Percentiles rank a stretch among this genome's conserved stretches.
These are phyloP conservation scores for Pseudomugil gertrudae DNA, from an alignment of 2,797 vertebrate genomes.

Conservation along the genomic window DNA sequence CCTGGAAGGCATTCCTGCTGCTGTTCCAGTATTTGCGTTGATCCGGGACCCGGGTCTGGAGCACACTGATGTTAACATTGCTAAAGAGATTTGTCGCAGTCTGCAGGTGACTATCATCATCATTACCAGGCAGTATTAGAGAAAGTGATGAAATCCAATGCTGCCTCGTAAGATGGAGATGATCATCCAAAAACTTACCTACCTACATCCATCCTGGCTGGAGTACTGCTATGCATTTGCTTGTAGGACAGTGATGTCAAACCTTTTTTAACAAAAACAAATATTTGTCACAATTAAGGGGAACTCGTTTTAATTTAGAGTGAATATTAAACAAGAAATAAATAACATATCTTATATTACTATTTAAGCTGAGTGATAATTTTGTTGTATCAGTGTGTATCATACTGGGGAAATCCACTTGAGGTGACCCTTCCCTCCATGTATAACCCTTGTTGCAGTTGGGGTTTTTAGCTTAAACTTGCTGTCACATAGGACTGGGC, in stretches of 20 bases:
- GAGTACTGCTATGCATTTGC: background rate
- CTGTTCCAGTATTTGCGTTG: slow-evolving; percentile 16
- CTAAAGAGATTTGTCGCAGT: slow-evolving; percentile 59
- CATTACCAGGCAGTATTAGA: slow-evolving; percentile 99
- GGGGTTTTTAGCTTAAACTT: slow-evolving; percentile 64
- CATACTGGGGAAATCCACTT: slow-evolving; percentile 25
- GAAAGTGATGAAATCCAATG: slow-evolving; percentile 94
- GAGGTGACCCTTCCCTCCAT: slow-evolving; percentile 24
- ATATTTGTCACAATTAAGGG: slow-evolving; percentile 14
- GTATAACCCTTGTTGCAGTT: slow-evolving; percentile 60
- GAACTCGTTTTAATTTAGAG: background rate
- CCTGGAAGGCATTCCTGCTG: slow-evolving; percentile 85
- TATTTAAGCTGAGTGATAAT: too few relatives aligned
- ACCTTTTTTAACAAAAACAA: background rate
- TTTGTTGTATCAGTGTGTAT: too few relatives aligned
- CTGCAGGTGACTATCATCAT: slow-evolving; percentile 91
- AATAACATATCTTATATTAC: background rate
- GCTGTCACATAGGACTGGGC: slow-evolving; percentile 75
- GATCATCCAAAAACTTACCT: slow-evolving; percentile 76
- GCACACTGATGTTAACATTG: background rate
- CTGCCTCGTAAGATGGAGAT: slow-evolving; percentile 99
- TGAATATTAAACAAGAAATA: background rate
- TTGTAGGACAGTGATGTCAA: slow-evolving; percentile 2
- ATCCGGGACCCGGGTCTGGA: slow-evolving; percentile 21
- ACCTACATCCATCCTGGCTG: background rate